Percentiles rank a stretch among this genome's conserved stretches.
Conservation (phyloP, 2,888 invertebrate species). For the Pycnomerus fuliginosus region DNA sequence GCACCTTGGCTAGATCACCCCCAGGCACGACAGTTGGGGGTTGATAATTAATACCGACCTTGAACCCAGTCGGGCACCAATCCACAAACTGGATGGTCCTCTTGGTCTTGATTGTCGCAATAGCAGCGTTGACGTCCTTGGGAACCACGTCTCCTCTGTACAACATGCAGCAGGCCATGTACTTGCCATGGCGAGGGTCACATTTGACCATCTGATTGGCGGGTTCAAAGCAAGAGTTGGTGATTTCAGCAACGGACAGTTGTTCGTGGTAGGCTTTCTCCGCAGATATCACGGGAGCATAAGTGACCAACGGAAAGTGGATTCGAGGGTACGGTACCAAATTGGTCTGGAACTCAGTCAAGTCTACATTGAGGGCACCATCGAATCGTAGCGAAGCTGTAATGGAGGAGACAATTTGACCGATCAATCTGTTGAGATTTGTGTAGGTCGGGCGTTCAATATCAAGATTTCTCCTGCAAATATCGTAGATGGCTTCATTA, state of each 20-base stretch:
- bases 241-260: conserved; percentile 88
- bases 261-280: conserved; percentile 95
- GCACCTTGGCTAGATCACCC: conserved; percentile 91
- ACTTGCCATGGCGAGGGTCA: conserved; percentile 89
- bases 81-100: conserved; percentile 91
- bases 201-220: conserved; percentile 96
- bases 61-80: conserved; percentile 84
- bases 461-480: conserved; percentile 92
- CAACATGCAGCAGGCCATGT: conserved; percentile 96
- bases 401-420: conserved; percentile 91
- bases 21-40: conserved; percentile 94
- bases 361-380: conserved; percentile 90
- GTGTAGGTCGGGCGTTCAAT: conserved; percentile 96
- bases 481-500: conserved; percentile 87
- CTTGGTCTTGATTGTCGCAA: conserved; percentile 94
- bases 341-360: conserved; percentile 94
- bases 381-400: conserved; percentile 92
- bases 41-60: conserved; percentile 90
- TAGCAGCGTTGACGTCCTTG: conserved; percentile 94
- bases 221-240: conserved; percentile 94
- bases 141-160: conserved; percentile 94
- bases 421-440: conserved; percentile 92
- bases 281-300: conserved; percentile 90
- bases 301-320: conserved; percentile 91
- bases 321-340: conserved; percentile 95